phyloP scores from a whole-genome alignment of 2,888 invertebrate species.

The Malthinus seriepunctatus region DNA sequence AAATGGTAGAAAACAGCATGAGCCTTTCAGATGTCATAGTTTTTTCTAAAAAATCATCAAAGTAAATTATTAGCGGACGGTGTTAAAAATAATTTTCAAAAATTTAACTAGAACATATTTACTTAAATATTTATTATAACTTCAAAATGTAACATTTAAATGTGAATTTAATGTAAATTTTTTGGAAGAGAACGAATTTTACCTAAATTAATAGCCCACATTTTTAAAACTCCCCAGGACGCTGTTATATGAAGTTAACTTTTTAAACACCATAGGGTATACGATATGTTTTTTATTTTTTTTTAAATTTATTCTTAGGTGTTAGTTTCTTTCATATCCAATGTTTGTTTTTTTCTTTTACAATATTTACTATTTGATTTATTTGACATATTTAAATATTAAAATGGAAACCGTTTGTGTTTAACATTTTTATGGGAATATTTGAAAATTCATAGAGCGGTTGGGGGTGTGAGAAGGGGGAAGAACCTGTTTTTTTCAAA shows the following conservation, averaged over 20 bases:
- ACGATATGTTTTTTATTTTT: constrained; percentile 1
- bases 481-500: background rate
- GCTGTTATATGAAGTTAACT: constrained; percentile 28
- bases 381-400: constrained; percentile 27
- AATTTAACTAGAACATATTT: constrained; percentile 24
- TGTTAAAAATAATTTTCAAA: constrained; percentile 16
- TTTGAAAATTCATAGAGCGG: constrained; percentile 18
- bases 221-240: constrained; percentile 34
- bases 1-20: no score
- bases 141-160: constrained; percentile 31
- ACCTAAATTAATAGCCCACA: constrained; percentile 35
- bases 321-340: constrained; percentile 30
- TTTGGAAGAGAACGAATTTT: constrained; percentile 26
- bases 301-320: constrained; percentile 25
- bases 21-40: no score
- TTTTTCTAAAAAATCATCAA: no score
- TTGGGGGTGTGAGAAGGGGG: background rate
- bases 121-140: constrained; percentile 26
- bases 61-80: background rate
- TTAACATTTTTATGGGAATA: constrained; percentile 26
- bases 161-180: constrained; percentile 36
- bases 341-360: constrained; percentile 27
- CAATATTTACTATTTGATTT: constrained; percentile 19
- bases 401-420: constrained; percentile 27
- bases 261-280: constrained; percentile 33